A percentile compares a stretch with the other conserved stretches of the same genome.
phyloP scores from a whole-genome alignment of 2,888 invertebrate species.

The Strigamia transsilvanica region DNA sequence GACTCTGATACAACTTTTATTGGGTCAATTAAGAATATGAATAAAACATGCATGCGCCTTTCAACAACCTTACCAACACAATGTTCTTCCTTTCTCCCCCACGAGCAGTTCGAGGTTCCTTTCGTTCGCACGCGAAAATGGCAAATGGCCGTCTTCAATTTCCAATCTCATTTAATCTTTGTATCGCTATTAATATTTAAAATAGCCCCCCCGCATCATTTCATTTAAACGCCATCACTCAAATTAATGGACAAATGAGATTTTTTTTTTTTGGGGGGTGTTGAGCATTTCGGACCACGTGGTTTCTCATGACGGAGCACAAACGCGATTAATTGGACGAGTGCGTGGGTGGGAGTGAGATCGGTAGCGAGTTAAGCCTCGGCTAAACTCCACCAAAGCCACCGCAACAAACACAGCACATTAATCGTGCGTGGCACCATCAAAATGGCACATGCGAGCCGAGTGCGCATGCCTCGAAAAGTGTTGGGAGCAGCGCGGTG shows the following conservation, averaged over 20 bases:
- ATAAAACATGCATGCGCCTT: slow-evolving; percentile 37
- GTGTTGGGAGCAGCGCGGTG: background rate
- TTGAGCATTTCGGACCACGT: background rate
- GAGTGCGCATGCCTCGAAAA: background rate
- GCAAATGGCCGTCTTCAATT: background rate
- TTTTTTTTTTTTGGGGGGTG: background rate
- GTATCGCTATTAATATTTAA: background rate
- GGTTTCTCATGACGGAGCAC: background rate
- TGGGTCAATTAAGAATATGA: slow-evolving; percentile 44
- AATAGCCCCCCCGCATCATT: background rate
- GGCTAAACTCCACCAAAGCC: slow-evolving; percentile 40
- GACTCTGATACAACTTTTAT: slow-evolving; percentile 41
- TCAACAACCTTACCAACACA: slow-evolving; percentile 26
- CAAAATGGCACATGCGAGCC: slow-evolving; percentile 12
- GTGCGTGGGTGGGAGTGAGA: slow-evolving; percentile 24
- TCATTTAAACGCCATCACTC: slow-evolving; percentile 3
- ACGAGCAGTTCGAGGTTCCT: background rate
- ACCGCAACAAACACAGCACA: slow-evolving; percentile 44
- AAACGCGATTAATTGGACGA: slow-evolving; percentile 31
- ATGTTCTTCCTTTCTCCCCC: background rate
- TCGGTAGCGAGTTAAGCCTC: slow-evolving; percentile 22
- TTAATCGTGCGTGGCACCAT: slow-evolving; percentile 42
- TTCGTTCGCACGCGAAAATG: too few relatives aligned
- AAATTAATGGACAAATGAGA: slow-evolving; percentile 37
- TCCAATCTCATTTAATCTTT: background rate